These are phyloP conservation scores for Balearica regulorum DNA, from an alignment of 2,797 vertebrate species.

Conservation along the genomic window DNA sequence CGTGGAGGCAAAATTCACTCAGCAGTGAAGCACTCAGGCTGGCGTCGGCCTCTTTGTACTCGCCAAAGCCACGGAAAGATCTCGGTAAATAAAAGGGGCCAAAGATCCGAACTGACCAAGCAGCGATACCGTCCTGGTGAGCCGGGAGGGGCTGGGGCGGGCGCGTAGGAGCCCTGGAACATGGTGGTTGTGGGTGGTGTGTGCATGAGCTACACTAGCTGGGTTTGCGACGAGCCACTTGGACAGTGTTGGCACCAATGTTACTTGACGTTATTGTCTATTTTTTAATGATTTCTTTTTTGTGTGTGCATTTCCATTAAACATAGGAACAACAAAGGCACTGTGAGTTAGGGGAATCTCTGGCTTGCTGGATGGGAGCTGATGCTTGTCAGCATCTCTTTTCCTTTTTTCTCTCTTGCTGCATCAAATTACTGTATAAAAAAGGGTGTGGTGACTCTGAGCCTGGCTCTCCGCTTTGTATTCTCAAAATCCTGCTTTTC, in stretches of 20 bases:
- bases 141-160: background rate
- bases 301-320: background rate
- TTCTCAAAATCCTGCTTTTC: background rate
- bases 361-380: background rate
- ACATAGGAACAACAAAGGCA: background rate
- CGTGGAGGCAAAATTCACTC: background rate
- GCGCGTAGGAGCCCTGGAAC: background rate
- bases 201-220: background rate
- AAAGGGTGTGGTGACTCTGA: background rate
- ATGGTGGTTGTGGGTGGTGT: background rate
- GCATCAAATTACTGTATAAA: background rate
- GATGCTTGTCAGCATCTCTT: background rate
- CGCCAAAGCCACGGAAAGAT: background rate
- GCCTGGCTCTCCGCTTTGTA: background rate
- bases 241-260: background rate
- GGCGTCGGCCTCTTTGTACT: accelerated
- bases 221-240: background rate
- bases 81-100: background rate
- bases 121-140: accelerated
- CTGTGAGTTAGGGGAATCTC: background rate
- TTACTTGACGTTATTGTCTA: background rate
- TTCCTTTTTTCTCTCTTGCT: background rate
- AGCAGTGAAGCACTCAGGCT: background rate
- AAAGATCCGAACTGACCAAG: accelerated
- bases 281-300: background rate